Evolutionary conservation across 2,888 invertebrate genomes (phyloP).

Genomic region (Alloscopus bannaensis): DNA sequence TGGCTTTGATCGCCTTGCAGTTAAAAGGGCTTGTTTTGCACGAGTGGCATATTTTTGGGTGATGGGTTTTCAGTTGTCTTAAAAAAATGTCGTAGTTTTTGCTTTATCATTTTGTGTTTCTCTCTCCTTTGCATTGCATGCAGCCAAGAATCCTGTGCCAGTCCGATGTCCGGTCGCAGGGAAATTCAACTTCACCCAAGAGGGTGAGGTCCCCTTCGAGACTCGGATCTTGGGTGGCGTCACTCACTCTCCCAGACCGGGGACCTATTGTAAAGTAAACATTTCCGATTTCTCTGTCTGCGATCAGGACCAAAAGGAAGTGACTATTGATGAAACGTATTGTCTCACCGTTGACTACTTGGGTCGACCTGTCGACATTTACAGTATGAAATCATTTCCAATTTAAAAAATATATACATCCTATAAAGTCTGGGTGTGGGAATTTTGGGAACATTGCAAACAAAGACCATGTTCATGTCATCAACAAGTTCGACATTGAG

Average conservation of each 20-base stretch:
- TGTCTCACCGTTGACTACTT: slow-evolving; percentile 97
- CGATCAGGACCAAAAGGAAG: slow-evolving; percentile 94
- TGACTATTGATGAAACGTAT: slow-evolving; percentile 95
- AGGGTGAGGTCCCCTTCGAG: slow-evolving; percentile 91
- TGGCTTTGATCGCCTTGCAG: too few relatives aligned
- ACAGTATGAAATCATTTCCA: slow-evolving; percentile 79
- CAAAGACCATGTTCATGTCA: too few relatives aligned
- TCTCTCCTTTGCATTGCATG: slow-evolving; percentile 55
- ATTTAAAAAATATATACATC: not conserved
- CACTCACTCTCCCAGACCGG: slow-evolving; percentile 93
- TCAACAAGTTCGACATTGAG: too few relatives aligned
- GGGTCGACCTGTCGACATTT: slow-evolving; percentile 95
- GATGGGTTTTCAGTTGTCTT: too few relatives aligned
- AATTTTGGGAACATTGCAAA: too few relatives aligned
- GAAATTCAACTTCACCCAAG: slow-evolving; percentile 95
- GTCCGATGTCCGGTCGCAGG: slow-evolving; percentile 97
- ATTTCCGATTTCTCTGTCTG: slow-evolving; percentile 98
- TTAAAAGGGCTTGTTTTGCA: too few relatives aligned
- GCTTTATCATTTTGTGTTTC: not conserved
- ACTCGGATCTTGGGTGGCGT: slow-evolving; percentile 97
- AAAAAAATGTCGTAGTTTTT: too few relatives aligned
- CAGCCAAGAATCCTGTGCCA: slow-evolving; percentile 90
- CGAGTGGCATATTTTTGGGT: too few relatives aligned
- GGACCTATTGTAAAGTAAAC: slow-evolving; percentile 93
- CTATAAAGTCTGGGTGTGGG: too few relatives aligned